Evolutionary conservation across 2,888 invertebrate species (phyloP).

Genomic region (Hartigia nigra): DNA sequence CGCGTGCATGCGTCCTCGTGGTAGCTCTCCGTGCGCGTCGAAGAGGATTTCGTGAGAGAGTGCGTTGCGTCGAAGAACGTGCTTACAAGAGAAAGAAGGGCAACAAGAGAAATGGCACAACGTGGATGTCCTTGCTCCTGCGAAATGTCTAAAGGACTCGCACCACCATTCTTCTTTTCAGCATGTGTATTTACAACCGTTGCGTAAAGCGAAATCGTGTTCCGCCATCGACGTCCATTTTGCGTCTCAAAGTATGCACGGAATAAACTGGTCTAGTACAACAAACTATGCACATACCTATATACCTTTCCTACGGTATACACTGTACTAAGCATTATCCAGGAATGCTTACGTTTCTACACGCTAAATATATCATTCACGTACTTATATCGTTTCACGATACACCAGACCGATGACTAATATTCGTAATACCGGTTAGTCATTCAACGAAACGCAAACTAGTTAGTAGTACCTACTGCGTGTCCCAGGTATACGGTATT

Average conservation of each 20-base stretch:
- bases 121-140: background rate
- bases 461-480: background rate
- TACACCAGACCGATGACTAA: background rate
- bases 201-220: background rate
- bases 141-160: background rate
- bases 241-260: background rate
- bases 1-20: conserved; percentile 9
- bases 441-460: background rate
- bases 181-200: background rate
- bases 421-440: background rate
- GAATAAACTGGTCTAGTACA: background rate
- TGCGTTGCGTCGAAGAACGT: background rate
- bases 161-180: background rate
- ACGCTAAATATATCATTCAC: background rate
- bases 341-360: background rate
- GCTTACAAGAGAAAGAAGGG: background rate
- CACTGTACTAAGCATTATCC: background rate
- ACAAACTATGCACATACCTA: background rate
- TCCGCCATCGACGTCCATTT: background rate
- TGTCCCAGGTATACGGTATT: background rate
- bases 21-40: background rate
- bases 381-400: background rate
- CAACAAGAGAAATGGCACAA: background rate
- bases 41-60: background rate
- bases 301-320: background rate